Base-by-base conservation (phyloP, 2,113 vertebrate species). In the Regulus satrapa region DNA sequence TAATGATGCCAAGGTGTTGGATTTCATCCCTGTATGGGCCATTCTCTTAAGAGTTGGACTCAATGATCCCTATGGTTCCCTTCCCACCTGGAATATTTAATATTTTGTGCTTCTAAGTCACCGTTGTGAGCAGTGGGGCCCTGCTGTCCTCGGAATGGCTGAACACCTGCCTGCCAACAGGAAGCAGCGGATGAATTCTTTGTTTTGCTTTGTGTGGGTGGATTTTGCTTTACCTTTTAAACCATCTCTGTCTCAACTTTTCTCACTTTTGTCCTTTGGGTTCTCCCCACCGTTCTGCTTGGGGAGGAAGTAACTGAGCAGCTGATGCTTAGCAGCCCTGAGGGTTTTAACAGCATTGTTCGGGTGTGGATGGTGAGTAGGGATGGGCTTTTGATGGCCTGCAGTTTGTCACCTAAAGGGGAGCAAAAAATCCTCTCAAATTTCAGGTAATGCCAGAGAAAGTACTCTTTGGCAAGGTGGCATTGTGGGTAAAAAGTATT, bases 181-280 rank as follows among this genome's bases (percentile, higher is more conserved):
- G 54, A 73, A 82, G 25, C 4, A 19, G 9, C 26, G 29, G 40
- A 32, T 55, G 5, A 62, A 62, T 61, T 69, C 20, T 55, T 75
- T n/a, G 5, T 12, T 71, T 56, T 58, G 14, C 38, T 36, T 66
- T 63, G 4, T 0, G 1, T 11, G 5, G 4, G 3, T 12, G 5
- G 38, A 4, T 72, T 84, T 45, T 80, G 21, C 17, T 48, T 84
- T 76, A 14, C 58, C 8, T 63, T 0, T 55, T 54, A 80, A 81
- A 59, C 24, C 2, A 5, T 12, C 19, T 74, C 58, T 54, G 25
- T 73, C 16, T 78, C 40, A 55, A 1, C 54, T 55, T 76, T 41
- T 61, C 29, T 63, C 6, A 11, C 12, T 85, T 63, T 12, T 26
- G 15, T 20, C 14, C 5, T 79, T 85, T 58, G 10, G 7, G 13